Evolutionary conservation across 2,113 vertebrate genomes (phyloP), one percentile per base, ranked within the genome.

Genomic region (Atractosteus spatula): DNA sequence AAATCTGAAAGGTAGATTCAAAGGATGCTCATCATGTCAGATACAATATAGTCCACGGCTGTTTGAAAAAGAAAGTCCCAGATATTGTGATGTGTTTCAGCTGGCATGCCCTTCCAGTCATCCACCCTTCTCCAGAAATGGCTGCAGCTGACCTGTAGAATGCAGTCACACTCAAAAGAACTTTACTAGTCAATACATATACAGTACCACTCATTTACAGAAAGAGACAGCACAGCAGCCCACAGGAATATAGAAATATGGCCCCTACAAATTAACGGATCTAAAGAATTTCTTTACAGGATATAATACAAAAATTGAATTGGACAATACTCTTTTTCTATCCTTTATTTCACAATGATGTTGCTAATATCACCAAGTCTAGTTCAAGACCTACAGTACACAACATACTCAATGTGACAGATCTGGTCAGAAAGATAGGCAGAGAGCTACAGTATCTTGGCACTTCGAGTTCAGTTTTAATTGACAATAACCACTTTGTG

Each of bases 1-100:
- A 90, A 92, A 88, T 85, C 87, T 91, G 91, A 92, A 93, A 93
- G 92, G 89, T 90, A 85, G 90, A 90, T 83, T 87, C 82, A 78
- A 71, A 84, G 89, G 88, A 89, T 86, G 89, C 81, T 82, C 72
- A 42, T 89, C 71, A 78, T 93, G 92, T 94, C 93, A 93, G 82
- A 94, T 91, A 85, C 77, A 66, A 93, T 92, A 91, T 83, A 92
- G 87, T 94, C 87, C 89, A 77, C 83, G 63, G 80, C 84, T 89
- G 86, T 80, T 74, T 72, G 77, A 85, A 87, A 91, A 87, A 86
- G 84, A 78, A 82, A 83, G 82, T 90, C 84, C 79, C 84, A 86
- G 82, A 82, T 7, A 0, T 80, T 51, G 76, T 73, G 78, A 91
- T 88, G 89, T 87, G 87, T 91, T 83, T 81, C 47, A 16, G 79